phyloP scores from a whole-genome alignment of 2,888 invertebrate genomes.

The Dynastes hyllus region DNA sequence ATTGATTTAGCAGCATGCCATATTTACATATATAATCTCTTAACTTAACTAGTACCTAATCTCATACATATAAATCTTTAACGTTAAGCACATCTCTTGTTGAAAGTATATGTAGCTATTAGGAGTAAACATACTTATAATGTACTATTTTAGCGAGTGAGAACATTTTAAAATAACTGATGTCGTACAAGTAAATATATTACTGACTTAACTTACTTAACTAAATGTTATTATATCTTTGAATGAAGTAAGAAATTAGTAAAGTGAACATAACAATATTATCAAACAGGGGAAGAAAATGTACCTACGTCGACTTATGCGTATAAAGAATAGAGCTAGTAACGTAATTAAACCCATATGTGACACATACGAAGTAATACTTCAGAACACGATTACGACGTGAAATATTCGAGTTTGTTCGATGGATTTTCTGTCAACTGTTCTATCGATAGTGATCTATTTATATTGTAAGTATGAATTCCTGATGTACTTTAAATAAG shows the following conservation, averaged over 20 bases:
- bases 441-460: slow-evolving; percentile 22
- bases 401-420: not conserved
- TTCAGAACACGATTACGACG: not conserved
- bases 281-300: slow-evolving; percentile 1
- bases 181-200: slow-evolving; percentile 22
- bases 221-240: slow-evolving; percentile 19
- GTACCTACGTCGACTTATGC: slow-evolving; percentile 7
- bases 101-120: slow-evolving; percentile 23
- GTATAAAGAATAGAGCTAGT: slow-evolving; percentile 19
- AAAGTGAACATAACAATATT: slow-evolving; percentile 44
- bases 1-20: slow-evolving; percentile 34
- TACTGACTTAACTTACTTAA: slow-evolving; percentile 11
- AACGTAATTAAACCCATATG: slow-evolving; percentile 20
- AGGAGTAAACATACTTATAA: slow-evolving; percentile 25
- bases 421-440: slow-evolving; percentile 12
- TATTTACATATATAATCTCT: slow-evolving; percentile 29
- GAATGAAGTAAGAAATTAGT: slow-evolving; percentile 10
- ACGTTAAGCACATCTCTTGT: slow-evolving; percentile 37
- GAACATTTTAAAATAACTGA: slow-evolving; percentile 13
- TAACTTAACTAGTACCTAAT: slow-evolving; percentile 22
- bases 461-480: slow-evolving; percentile 42
- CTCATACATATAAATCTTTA: slow-evolving; percentile 31
- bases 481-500: slow-evolving; percentile 37
- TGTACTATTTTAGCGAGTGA: slow-evolving; percentile 29
- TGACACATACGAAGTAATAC: slow-evolving; percentile 18